Evolutionary conservation across 2,797 vertebrate species (phyloP), one percentile per base, ranked within the genome.

Genomic region (Luscinia megarhynchos): DNA sequence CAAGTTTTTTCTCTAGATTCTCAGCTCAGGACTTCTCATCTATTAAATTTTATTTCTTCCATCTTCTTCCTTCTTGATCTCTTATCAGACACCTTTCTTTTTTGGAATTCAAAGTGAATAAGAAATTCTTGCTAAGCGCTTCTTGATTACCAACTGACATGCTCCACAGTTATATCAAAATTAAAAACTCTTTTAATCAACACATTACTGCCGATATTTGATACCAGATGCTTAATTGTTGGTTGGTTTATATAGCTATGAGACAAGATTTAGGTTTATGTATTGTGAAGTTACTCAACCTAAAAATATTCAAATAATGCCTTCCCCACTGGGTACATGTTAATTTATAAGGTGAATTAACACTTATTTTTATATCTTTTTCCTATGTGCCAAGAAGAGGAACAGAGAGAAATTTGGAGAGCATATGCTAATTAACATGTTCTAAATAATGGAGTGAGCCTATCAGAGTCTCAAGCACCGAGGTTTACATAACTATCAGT

Each of bases 331-430:
- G 64, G 53, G 40, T 75, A 84, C 13, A 50, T 95, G 95, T 91
- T 97, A 97, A 97, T 98, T 98, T 98, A 97, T 97, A 97, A 98
- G 90, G 97, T 95, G 95, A 95, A 93, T 97, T 97, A 95, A 79
- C 96, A 87, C 81, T 88, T 92, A 77, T 40, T 96, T 97, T 88
- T 27, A 45, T 53, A 58, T 94, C 90, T 92, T 95, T 81, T 48
- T 68, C 51, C 11, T 73, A 11, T 9, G 32, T 87, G 66, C 46
- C 34, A 83, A 87, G 84, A 87, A 88, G 62, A 89, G 50, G 57
- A 78, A 45, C 54, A 86, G 79, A 95, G 89, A 76, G 86, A 85
- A 96, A 95, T 91, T 57, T 48, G 75, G 84, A 84, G 66, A 43
- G 13, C 50, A 30, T 87, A 51, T 84, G 36, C 57, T 90, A 95